A percentile compares a stretch with the other conserved stretches of the same genome.
These are phyloP conservation scores for Hippoglossus hippoglossus DNA, from an alignment of 2,797 vertebrate species.

Conservation along the genomic window DNA sequence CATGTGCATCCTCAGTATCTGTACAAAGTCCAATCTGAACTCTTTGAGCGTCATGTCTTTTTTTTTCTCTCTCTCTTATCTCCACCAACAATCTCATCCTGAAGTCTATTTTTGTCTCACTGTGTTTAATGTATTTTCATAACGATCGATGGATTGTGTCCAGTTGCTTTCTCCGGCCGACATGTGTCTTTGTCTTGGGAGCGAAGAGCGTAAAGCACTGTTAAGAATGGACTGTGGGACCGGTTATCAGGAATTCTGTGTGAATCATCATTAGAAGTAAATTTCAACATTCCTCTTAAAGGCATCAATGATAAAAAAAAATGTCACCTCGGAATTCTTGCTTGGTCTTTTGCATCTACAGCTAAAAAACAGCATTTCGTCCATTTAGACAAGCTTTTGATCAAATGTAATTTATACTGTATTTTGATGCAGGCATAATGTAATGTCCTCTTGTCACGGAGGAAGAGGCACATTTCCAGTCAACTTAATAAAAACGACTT, in stretches of 20 bases:
- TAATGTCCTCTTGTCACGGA: constrained; percentile 49
- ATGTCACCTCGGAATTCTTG: constrained; percentile 76
- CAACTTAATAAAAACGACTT: constrained; percentile 73
- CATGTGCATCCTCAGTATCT: constrained; percentile 43
- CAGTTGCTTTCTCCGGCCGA: neutral
- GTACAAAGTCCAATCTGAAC: constrained; percentile 75
- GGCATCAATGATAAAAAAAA: constrained; percentile 89
- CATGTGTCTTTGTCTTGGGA: constrained; percentile 25
- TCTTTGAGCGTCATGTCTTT: constrained; percentile 50
- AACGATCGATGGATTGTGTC: constrained; percentile 16
- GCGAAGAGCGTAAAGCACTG: constrained; percentile 15
- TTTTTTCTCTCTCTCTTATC: constrained; percentile 44
- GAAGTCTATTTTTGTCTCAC: constrained; percentile 48
- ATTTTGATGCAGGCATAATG: constrained; percentile 57
- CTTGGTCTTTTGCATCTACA: constrained; percentile 38
- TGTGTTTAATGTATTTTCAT: constrained; percentile 52
- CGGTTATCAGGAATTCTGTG: constrained; percentile 53
- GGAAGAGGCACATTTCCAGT: constrained; percentile 50
- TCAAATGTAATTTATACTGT: constrained; percentile 62
- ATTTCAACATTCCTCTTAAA: constrained; percentile 94
- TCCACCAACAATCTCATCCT: constrained; percentile 37
- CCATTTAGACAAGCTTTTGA: constrained; percentile 22
- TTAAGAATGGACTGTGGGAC: constrained; percentile 42
- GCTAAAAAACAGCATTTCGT: constrained; percentile 24
- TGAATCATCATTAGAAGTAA: constrained; percentile 89